Evolutionary conservation across 2,888 invertebrate genomes (phyloP), one percentile per base, ranked within the genome.

Genomic region (Deilephila elpenor): DNA sequence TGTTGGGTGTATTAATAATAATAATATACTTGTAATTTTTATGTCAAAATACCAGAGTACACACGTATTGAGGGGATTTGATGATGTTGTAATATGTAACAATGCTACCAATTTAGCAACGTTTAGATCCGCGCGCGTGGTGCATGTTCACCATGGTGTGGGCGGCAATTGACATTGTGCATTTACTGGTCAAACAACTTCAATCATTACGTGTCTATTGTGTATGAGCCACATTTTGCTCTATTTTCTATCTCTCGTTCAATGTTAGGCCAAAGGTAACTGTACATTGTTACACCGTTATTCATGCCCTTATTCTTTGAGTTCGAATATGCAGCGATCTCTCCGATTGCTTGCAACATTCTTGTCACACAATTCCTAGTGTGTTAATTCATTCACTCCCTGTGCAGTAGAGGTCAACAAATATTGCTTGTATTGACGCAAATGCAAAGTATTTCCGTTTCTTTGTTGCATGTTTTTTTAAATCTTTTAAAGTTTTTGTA

Each of bases 281-380:
- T 64, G 64, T 32, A 2, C 14, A 67, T 25, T 37, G 37, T 14
- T 6, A 25, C 44, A 20, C 67, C 67, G 51, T 67, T 51, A 51
- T 67, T 51, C 6, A 17, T 67, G 67, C 67, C 67, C 67, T 67
- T 67, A 20, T 67, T 20, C 44, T 11, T 67, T 67, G 44, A 44
- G 44, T 20, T 25, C n/a, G 5, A 64, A n/a, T 3, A 25, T 11
- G 44, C 20, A 67, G 34, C 4, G 34, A n/a, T 14, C 37, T 17
- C 4, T 34, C 19, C 32, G 32, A 62, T 62, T 19, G 29, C 19
- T 60, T 60, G 60, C 19, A 56, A 56, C 6, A 56, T 56, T 56
- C 53, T n/a, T 56, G 53, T 56, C 53, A 56, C 17, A n/a, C 56
- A 56, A 56, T 56, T 51, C 17, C 17, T 14, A 51, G 17, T 25